These are phyloP conservation scores for Parascotia fuliginaria DNA, from an alignment of 2,888 invertebrate species.

Conservation along the genomic window DNA sequence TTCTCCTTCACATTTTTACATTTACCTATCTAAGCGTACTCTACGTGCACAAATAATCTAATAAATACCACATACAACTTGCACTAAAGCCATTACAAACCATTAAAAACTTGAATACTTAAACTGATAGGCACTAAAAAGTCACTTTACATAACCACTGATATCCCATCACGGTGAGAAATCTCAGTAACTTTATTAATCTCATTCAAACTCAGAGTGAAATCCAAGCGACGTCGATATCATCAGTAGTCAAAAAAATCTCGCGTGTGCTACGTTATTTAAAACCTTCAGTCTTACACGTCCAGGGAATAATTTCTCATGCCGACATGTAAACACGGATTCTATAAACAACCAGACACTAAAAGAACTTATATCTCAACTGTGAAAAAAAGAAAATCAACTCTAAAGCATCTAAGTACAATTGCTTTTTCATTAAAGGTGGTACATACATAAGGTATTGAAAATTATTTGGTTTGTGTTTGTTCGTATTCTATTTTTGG, in stretches of 20 bases:
- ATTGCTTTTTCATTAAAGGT: slow-evolving; percentile 15
- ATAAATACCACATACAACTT: too few relatives aligned
- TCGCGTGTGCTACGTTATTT: slow-evolving; percentile 57
- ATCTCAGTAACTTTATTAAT: slow-evolving; percentile 7
- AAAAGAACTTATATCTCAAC: slow-evolving; percentile 27
- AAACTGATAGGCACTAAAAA: too few relatives aligned
- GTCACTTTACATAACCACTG: not conserved
- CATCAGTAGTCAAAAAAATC: slow-evolving; percentile 49
- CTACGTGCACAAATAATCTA: too few relatives aligned
- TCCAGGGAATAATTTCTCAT: slow-evolving; percentile 72
- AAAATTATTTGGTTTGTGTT: slow-evolving; percentile 33
- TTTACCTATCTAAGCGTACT: too few relatives aligned
- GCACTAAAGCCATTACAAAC: too few relatives aligned
- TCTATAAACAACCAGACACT: slow-evolving; percentile 14
- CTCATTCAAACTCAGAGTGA: slow-evolving; percentile 21
- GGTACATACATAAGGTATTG: slow-evolving; percentile 13
- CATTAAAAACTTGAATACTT: too few relatives aligned
- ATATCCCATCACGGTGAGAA: slow-evolving; percentile 9
- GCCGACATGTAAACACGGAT: slow-evolving; percentile 74
- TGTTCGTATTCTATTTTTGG: slow-evolving; percentile 77
- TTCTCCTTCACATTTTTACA: too few relatives aligned
- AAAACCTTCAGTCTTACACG: slow-evolving; percentile 61
- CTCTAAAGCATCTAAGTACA: slow-evolving; percentile 1
- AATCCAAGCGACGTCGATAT: slow-evolving; percentile 31
- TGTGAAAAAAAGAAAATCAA: slow-evolving; percentile 5